A percentile compares a stretch with the other conserved stretches of the same genome.
Evolutionary conservation across 2,113 vertebrate genomes (phyloP).

Genomic region (Poeciliopsis retropinna): DNA sequence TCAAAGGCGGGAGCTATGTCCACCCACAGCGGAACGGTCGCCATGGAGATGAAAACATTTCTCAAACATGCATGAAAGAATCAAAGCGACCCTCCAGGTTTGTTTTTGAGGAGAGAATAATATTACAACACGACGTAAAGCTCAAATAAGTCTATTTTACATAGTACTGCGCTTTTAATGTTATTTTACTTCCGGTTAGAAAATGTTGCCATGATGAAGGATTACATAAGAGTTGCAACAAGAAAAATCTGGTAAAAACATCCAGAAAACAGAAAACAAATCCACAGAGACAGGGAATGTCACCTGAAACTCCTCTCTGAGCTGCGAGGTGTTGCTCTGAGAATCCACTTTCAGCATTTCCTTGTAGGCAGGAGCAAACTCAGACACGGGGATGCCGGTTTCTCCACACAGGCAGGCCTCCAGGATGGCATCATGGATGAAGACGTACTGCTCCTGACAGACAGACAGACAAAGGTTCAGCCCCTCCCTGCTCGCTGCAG

Average conservation of each 20-base stretch:
- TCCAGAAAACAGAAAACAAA: background rate
- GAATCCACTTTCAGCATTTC: constrained; percentile 96
- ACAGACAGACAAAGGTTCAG: constrained; percentile 2
- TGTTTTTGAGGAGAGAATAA: no score
- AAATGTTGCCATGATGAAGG: no score
- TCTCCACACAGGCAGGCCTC: constrained; percentile 96
- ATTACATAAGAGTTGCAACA: no score
- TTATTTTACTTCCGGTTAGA: no score
- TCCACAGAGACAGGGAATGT: background rate
- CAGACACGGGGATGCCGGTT: constrained; percentile 89
- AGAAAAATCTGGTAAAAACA: background rate
- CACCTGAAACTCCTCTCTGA: constrained; percentile 97
- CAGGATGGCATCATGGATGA: constrained; percentile 95
- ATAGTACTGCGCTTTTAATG: no score
- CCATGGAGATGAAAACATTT: no score
- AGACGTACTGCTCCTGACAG: constrained; percentile 92
- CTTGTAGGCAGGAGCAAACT: constrained; percentile 91
- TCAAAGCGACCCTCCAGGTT: no score
- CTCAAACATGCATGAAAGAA: no score
- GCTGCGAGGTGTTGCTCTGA: constrained; percentile 94
- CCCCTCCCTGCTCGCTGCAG: constrained; percentile 2
- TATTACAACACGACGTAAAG: no score
- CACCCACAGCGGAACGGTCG: no score
- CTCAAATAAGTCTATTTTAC: no score
- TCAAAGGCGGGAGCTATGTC: no score